Percentiles rank a stretch among this genome's conserved stretches.
These are phyloP conservation scores for Axis porcinus DNA, from an alignment of 2,113 vertebrate species.

Conservation along the genomic window DNA sequence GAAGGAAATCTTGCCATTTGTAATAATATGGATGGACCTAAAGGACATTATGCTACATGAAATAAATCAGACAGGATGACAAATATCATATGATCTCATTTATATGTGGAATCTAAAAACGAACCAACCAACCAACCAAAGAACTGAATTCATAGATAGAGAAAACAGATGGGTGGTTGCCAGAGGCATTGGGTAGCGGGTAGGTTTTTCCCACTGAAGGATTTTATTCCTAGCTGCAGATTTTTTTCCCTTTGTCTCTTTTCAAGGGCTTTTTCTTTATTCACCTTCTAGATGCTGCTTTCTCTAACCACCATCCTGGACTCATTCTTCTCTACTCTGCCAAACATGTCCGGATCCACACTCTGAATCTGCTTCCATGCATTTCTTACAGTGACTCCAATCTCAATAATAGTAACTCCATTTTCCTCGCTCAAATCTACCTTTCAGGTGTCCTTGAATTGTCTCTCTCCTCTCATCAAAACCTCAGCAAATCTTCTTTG, in stretches of 20 bases:
- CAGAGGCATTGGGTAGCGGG: neutral
- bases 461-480: neutral
- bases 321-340: neutral
- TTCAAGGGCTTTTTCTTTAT: neutral
- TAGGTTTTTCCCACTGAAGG: neutral
- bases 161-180: neutral
- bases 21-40: neutral
- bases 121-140: neutral
- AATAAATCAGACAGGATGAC: neutral
- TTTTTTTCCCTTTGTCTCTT: neutral
- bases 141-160: neutral
- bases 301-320: neutral
- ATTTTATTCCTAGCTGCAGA: neutral
- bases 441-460: neutral
- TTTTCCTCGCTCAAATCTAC: neutral
- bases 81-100: neutral
- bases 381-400: neutral
- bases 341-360: neutral
- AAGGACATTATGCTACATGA: neutral
- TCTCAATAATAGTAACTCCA: neutral
- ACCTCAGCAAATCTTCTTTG: neutral
- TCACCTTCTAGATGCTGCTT: neutral
- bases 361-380: neutral
- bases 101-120: neutral
- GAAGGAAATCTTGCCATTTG: neutral